Conservation (phyloP, 2,113 vertebrate species). For the Xenopus tropicalis region DNA sequence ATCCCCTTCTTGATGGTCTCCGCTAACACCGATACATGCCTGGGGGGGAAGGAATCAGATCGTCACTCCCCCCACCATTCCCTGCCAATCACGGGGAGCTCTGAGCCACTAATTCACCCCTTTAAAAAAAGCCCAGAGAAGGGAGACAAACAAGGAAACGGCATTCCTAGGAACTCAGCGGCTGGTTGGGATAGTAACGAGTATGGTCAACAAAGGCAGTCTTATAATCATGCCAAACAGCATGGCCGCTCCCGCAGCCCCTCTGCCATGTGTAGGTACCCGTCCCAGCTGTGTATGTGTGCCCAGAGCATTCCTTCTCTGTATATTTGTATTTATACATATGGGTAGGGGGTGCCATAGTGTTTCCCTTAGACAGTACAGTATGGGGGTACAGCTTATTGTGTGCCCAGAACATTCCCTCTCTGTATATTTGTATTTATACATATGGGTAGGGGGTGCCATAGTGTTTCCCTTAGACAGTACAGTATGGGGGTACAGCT, state of each 20-base stretch:
- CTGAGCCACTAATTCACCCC: constrained; percentile 16
- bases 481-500: no score
- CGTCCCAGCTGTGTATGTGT: background rate
- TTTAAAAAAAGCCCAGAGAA: constrained; percentile 22
- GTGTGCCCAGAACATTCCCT: no score
- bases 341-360: no score
- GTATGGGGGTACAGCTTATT: no score
- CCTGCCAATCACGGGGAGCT: constrained; percentile 11
- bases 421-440: no score
- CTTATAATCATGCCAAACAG: background rate
- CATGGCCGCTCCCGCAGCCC: constrained; percentile 1
- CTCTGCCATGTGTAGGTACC: background rate
- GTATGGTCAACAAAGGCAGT: constrained; percentile 21
- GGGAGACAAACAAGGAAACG: constrained; percentile 43
- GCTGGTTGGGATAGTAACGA: constrained; percentile 55
- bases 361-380: no score
- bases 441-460: no score
- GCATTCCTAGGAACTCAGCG: constrained; percentile 55
- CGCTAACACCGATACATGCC: constrained; percentile 90
- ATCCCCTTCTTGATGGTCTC: constrained; percentile 98
- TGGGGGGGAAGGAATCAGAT: constrained; percentile 63
- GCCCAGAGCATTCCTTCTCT: constrained; percentile 4
- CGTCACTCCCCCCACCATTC: background rate
- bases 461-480: no score
- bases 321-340: no score